These are phyloP conservation scores for Esperia sulphurella DNA, from an alignment of 2,888 invertebrate species.

Conservation along the genomic window DNA sequence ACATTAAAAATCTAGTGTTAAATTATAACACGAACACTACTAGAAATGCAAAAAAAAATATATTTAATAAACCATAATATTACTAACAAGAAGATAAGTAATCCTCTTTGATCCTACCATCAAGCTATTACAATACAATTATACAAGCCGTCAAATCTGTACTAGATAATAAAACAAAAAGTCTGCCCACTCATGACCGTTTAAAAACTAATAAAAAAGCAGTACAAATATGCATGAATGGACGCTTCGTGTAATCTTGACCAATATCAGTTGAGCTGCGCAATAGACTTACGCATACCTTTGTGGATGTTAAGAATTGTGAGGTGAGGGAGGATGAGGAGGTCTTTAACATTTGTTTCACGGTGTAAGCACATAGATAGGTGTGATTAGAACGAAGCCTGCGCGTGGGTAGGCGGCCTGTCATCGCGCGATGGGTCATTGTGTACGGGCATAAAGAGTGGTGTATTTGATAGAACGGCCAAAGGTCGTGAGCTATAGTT, in stretches of 20 bases:
- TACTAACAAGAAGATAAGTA: background rate
- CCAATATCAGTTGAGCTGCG: background rate
- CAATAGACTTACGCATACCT: no score
- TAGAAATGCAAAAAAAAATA: background rate
- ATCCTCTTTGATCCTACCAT: slow-evolving; percentile 7
- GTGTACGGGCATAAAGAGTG: slow-evolving; percentile 44
- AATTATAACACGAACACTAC: background rate
- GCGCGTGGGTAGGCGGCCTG: slow-evolving; percentile 70
- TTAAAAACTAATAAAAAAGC: slow-evolving; percentile 48
- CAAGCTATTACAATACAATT: background rate
- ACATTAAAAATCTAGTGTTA: background rate
- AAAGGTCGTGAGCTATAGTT: slow-evolving; percentile 18
- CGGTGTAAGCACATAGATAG: slow-evolving; percentile 34
- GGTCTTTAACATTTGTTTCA: background rate
- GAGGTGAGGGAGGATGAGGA: no score
- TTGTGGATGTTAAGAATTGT: background rate
- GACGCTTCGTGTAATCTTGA: slow-evolving; percentile 32
- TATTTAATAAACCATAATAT: background rate
- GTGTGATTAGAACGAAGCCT: slow-evolving; percentile 65
- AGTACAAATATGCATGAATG: slow-evolving; percentile 66
- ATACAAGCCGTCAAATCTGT: slow-evolving; percentile 34
- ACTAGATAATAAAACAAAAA: slow-evolving; percentile 54
- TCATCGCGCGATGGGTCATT: slow-evolving; percentile 72
- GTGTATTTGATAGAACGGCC: slow-evolving; percentile 38
- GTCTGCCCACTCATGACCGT: slow-evolving; percentile 57